Base-by-base conservation (phyloP, 1,140 invertebrate species). In the Trichoplusia ni region DNA sequence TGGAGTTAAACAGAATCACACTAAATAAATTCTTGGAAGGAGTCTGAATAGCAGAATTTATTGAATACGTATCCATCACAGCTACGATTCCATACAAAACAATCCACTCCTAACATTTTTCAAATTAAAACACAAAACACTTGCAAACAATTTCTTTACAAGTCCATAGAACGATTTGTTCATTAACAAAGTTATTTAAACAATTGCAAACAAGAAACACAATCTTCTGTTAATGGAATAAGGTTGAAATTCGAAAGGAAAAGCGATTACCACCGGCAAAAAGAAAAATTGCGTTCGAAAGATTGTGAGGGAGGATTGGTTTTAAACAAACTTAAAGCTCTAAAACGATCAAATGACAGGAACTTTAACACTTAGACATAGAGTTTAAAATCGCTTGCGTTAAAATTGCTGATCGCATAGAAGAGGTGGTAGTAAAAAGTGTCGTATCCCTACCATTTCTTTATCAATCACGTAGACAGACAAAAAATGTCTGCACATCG, bases 391-490 rank as follows among this genome's bases (percentile, higher is more conserved):
- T 70, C 9, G 38, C 14, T 38, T 35, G 7, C 2, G n/a, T 16
- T 8, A 8, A 9, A 14, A 31, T 42, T 65, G 61, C 46, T 49
- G 54, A 46, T 60, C 9, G 44, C 11, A 38, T 44, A 53, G 16
- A 23, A 38, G 4, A 37, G 51, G 56, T 51, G 13, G 38, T 19
- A 19, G 44, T 64, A 58, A 63, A 69, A 42, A 79, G 76, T 86
- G 80, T 86, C 83, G 78, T 77, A 81, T 76, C 73, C 77, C 76
- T 77, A 76, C 67, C 81, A 77, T 76, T 86, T 83, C 81, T 82
- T 86, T 84, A 84, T 86, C 81, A 84, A 86, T 86, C 81, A 84
- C 76, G 75, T 79, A 79, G 82, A 79, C 81, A 79, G 75, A 80
- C 75, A 81, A 82, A 82, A 81, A 82, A 79, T 73, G 72, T 73